A percentile compares a stretch with the other conserved stretches of the same genome.
phyloP scores from a whole-genome alignment of 2,113 vertebrate genomes.

The Antechinus stuartii region DNA sequence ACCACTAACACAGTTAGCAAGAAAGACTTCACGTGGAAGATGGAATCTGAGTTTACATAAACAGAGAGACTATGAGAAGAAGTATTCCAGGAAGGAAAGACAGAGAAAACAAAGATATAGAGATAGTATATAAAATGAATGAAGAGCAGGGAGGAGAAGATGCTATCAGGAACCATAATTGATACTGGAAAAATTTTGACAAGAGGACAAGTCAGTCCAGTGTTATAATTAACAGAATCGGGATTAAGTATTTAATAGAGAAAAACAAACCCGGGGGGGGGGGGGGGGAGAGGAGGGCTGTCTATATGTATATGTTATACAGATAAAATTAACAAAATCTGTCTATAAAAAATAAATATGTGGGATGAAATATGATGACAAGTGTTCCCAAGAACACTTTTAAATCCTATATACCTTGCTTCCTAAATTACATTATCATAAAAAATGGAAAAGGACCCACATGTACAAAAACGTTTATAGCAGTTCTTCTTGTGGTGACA shows the following conservation, averaged over 20 bases:
- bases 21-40: neutral
- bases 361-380: neutral
- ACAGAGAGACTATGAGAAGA: neutral
- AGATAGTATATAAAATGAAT: neutral
- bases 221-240: neutral
- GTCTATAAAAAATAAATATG: neutral
- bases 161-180: neutral
- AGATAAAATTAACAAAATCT: neutral
- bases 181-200: neutral
- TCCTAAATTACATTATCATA: neutral
- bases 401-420: neutral
- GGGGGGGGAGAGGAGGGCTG: accelerated
- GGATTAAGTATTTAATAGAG: neutral
- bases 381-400: neutral
- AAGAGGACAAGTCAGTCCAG: neutral
- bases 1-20: neutral
- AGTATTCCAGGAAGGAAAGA: neutral
- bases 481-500: too few species aligned
- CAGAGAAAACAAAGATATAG: neutral
- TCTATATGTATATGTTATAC: neutral
- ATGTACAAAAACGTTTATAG: too few species aligned
- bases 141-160: neutral
- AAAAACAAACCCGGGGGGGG: too few species aligned
- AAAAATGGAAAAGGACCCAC: too few species aligned
- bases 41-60: neutral